These are phyloP conservation scores for Amphiprion ocellaris DNA, from an alignment of 2,113 vertebrate genomes.

Conservation along the genomic window DNA sequence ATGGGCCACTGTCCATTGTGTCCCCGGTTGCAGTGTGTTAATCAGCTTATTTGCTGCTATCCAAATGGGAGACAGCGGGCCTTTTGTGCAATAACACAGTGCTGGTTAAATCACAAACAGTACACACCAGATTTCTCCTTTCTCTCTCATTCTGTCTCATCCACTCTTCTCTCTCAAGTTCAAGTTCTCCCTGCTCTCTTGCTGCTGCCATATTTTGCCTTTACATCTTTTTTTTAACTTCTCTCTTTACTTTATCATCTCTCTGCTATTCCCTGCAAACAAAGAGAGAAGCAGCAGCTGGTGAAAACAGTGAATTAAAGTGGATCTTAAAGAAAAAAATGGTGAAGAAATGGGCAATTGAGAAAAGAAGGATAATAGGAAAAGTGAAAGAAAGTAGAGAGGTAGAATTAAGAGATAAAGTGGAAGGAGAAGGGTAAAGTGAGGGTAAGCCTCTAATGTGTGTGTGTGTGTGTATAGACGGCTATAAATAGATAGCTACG, in stretches of 20 bases:
- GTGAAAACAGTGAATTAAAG: constrained; percentile 1
- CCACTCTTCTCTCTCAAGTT: constrained; percentile 16
- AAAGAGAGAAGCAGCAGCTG: background rate
- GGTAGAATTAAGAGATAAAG: constrained; percentile 15
- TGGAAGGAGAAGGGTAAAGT: constrained; percentile 34
- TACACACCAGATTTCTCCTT: constrained; percentile 15
- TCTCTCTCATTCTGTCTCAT: background rate
- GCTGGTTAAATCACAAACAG: constrained; percentile 37
- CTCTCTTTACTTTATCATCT: background rate
- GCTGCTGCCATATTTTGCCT: background rate
- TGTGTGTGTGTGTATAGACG: background rate
- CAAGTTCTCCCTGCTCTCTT: constrained; percentile 19
- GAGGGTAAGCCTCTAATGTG: constrained; percentile 32
- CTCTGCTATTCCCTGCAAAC: constrained; percentile 3
- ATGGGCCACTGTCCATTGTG: constrained; percentile 27
- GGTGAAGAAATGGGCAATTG: background rate
- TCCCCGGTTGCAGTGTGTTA: constrained; percentile 27
- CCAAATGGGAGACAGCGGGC: constrained; percentile 28
- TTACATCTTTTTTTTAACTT: background rate
- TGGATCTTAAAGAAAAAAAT: background rate
- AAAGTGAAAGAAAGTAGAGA: background rate
- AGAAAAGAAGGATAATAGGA: constrained; percentile 14
- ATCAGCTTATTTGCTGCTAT: constrained; percentile 56
- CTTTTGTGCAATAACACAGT: constrained; percentile 39
- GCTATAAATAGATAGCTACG: constrained; percentile 42